A percentile compares a stretch with the other conserved stretches of the same genome.
Conservation (phyloP, 2,113 vertebrate species). For the Origma solitaria region DNA sequence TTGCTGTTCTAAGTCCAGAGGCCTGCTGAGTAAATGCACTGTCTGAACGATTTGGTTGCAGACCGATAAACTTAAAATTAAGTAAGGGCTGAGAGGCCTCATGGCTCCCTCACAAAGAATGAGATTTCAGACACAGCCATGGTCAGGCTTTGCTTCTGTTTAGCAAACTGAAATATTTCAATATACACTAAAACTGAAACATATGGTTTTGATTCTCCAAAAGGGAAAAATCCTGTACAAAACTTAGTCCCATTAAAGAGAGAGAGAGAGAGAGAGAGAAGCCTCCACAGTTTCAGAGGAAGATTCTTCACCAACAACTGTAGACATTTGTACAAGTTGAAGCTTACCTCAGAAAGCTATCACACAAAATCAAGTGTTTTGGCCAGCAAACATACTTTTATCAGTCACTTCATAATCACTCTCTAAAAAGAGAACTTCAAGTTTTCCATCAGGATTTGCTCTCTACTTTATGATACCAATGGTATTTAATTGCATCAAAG, state of each 20-base stretch:
- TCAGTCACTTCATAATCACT: not conserved
- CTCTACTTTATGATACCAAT: not conserved
- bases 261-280: not conserved
- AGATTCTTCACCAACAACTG: not conserved
- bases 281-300: not conserved
- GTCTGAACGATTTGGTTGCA: not conserved
- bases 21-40: not conserved
- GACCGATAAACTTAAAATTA: not conserved
- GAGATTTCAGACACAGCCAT: not conserved
- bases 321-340: not conserved
- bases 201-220: not conserved
- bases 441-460: not conserved
- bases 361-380: not conserved
- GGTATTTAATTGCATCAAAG: not conserved
- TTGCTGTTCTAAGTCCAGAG: not conserved
- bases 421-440: not conserved
- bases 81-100: not conserved
- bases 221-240: not conserved
- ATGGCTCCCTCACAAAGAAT: not conserved
- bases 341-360: not conserved
- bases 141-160: not conserved
- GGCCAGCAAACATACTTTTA: not conserved
- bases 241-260: not conserved
- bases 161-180: not conserved
- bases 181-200: not conserved